Conservation (phyloP, 2,113 vertebrate species). For the Nansenia antarctica region DNA sequence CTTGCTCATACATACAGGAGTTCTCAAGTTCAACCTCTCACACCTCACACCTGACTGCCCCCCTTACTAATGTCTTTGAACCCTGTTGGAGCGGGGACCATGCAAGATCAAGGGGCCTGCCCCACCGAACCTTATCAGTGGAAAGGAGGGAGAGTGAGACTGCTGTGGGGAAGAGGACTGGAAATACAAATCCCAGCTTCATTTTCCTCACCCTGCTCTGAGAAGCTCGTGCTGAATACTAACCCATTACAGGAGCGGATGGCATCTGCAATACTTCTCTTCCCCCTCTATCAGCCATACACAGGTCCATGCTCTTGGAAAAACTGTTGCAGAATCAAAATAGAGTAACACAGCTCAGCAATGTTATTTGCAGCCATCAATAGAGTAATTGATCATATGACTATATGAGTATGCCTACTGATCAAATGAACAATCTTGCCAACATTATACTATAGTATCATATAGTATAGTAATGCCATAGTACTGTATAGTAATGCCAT, state of each 20-base stretch:
- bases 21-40: slow-evolving; percentile 41
- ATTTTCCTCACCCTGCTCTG: slow-evolving; percentile 22
- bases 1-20: slow-evolving; percentile 58
- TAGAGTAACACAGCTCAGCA: neutral
- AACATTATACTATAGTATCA: no score
- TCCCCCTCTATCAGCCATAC: neutral
- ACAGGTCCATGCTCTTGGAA: neutral
- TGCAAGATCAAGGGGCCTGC: slow-evolving; percentile 51
- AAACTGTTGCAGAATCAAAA: neutral
- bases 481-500: no score
- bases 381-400: no score
- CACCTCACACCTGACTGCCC: slow-evolving; percentile 48
- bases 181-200: slow-evolving; percentile 21
- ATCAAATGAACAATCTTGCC: no score
- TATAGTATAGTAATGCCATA: no score
- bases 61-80: slow-evolving; percentile 54
- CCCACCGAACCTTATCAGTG: slow-evolving; percentile 30
- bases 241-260: slow-evolving; percentile 31
- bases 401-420: no score
- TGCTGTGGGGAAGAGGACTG: neutral
- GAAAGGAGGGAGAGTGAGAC: slow-evolving; percentile 8
- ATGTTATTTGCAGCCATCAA: neutral
- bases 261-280: slow-evolving; percentile 20
- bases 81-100: slow-evolving; percentile 29
- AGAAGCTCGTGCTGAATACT: neutral